A percentile compares a stretch with the other conserved stretches of the same genome.
Evolutionary conservation across 30 jellyfish, hydroid and myxozoan genomes (phyloP).

Genomic region (Aurelia aurita): DNA sequence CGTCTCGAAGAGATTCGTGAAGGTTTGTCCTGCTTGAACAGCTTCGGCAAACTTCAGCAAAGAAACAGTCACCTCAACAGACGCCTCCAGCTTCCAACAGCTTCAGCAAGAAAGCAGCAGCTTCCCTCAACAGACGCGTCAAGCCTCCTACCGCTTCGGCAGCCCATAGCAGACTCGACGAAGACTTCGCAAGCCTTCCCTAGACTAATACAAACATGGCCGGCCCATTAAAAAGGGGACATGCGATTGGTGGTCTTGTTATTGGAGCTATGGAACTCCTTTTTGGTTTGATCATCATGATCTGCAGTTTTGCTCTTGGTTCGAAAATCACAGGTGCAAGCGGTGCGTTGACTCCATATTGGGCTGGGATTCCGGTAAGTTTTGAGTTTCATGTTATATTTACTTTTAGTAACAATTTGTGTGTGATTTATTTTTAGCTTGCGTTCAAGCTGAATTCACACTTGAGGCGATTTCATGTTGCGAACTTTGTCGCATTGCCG

Average conservation of each 20-base stretch:
- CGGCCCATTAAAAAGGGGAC: slow-evolving; percentile 19
- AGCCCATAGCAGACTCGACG: background rate
- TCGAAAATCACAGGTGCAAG: slow-evolving; percentile 33
- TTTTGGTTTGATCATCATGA: slow-evolving; percentile 52
- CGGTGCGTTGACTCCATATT: slow-evolving; percentile 52
- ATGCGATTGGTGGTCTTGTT: slow-evolving; percentile 69
- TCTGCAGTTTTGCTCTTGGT: slow-evolving; percentile 64
- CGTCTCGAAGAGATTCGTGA: too few species aligned
- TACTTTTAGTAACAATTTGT: too few species aligned
- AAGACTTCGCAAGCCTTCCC: background rate
- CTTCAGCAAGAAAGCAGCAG: background rate
- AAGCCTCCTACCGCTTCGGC: background rate
- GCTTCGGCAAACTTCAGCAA: too few species aligned
- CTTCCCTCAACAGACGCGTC: too few species aligned
- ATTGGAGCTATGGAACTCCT: slow-evolving; percentile 64
- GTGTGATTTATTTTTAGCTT: too few species aligned
- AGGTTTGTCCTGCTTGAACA: too few species aligned
- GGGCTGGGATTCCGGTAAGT: slow-evolving; percentile 93
- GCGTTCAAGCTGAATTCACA: too few species aligned
- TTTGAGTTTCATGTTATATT: too few species aligned
- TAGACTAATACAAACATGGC: background rate
- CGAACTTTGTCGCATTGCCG: too few species aligned
- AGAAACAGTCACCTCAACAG: too few species aligned
- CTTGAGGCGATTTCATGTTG: too few species aligned
- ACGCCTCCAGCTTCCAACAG: background rate